Evolutionary conservation across 1,140 invertebrate species (phyloP).

Genomic region (Papilio xuthus): DNA sequence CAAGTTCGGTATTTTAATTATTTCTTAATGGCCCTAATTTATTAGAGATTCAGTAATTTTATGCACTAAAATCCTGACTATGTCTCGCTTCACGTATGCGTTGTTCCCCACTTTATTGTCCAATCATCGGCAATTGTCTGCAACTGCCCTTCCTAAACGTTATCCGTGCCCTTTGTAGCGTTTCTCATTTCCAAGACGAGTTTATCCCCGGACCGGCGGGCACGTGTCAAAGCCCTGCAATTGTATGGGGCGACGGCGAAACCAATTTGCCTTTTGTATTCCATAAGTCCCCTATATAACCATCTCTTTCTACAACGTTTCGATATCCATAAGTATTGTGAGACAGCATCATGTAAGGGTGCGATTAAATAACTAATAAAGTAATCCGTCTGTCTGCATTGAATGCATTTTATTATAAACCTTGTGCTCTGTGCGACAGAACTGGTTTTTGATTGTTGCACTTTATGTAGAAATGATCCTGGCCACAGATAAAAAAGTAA

Average conservation of each 20-base stretch:
- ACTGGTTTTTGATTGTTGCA: slow-evolving; percentile 29
- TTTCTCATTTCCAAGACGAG: slow-evolving; percentile 37
- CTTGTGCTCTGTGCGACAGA: slow-evolving; percentile 10
- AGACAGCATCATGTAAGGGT: slow-evolving; percentile 5
- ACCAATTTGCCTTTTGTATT: slow-evolving; percentile 58
- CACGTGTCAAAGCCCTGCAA: slow-evolving; percentile 66
- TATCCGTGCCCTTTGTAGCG: slow-evolving; percentile 21
- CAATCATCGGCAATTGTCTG: slow-evolving; percentile 30
- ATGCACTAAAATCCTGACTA: not conserved
- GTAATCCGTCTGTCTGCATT: slow-evolving; percentile 42
- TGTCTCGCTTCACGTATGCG: not conserved
- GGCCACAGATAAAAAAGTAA: slow-evolving; percentile 7
- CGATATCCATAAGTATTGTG: slow-evolving; percentile 13
- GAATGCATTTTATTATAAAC: slow-evolving; percentile 29
- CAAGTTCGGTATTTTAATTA: not conserved
- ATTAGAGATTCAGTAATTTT: not conserved
- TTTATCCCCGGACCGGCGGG: slow-evolving; percentile 56
- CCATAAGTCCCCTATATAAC: slow-evolving; percentile 41
- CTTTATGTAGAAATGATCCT: slow-evolving; percentile 1
- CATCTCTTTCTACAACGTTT: not conserved
- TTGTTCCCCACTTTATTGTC: not conserved
- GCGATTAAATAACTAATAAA: slow-evolving; percentile 38
- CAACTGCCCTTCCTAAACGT: slow-evolving; percentile 18
- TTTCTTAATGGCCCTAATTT: not conserved
- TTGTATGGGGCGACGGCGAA: slow-evolving; percentile 55